These are phyloP conservation scores for Amblyopsis rosae DNA, from an alignment of 2,113 vertebrate species.

Conservation along the genomic window DNA sequence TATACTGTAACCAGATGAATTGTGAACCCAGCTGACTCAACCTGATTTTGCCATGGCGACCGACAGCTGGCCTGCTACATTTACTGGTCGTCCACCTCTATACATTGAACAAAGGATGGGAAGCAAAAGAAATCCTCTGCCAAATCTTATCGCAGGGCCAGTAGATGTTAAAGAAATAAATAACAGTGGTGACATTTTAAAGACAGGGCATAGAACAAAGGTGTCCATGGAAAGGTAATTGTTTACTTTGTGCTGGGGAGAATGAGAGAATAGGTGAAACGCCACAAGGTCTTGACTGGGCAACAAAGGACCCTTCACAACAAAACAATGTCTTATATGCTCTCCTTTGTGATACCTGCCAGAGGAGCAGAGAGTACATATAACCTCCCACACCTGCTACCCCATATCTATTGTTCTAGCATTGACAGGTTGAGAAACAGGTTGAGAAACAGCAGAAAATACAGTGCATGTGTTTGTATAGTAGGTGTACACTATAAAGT, in stretches of 20 bases:
- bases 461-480: background rate
- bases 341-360: background rate
- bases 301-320: background rate
- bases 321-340: background rate
- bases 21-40: conserved; percentile 48
- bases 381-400: background rate
- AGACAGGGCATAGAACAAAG: conserved; percentile 8
- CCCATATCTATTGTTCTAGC: background rate
- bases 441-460: background rate
- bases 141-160: background rate
- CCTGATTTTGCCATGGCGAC: conserved; percentile 33
- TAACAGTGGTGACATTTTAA: background rate
- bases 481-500: background rate
- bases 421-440: background rate
- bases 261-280: conserved; percentile 21
- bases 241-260: conserved; percentile 21
- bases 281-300: background rate
- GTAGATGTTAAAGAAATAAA: conserved; percentile 3
- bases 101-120: background rate
- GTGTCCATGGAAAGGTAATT: conserved; percentile 27
- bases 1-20: conserved; percentile 44
- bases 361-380: background rate
- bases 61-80: conserved; percentile 42
- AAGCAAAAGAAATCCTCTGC: conserved; percentile 10
- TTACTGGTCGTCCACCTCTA: conserved; percentile 3